Evolutionary conservation across 2,888 invertebrate genomes (phyloP).

Genomic region (Lucinisca nassula): DNA sequence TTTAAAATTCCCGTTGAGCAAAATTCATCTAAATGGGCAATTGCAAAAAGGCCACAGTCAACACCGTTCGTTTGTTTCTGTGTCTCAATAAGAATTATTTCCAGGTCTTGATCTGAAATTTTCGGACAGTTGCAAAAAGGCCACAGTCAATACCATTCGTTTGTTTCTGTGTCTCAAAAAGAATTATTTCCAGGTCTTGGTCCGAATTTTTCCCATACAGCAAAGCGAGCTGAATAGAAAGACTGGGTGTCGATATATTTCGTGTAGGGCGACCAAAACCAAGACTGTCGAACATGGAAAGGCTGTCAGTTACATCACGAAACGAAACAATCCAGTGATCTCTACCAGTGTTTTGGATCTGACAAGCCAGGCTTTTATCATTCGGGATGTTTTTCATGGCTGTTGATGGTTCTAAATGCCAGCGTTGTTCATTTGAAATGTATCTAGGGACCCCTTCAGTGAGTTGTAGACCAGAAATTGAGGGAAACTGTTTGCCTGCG

Average conservation of each 20-base stretch:
- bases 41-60: too few species aligned
- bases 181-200: neutral
- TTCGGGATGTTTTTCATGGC: neutral
- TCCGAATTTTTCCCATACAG: conserved; percentile 6
- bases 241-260: conserved; percentile 14
- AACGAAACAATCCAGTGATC: conserved; percentile 30
- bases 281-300: conserved; percentile 33
- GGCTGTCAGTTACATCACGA: neutral
- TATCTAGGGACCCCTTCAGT: neutral
- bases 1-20: neutral
- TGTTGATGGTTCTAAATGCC: neutral
- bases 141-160: conserved; percentile 20
- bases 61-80: too few species aligned
- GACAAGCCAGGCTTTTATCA: conserved; percentile 7
- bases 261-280: neutral
- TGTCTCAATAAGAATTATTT: neutral
- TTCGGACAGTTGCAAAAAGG: conserved; percentile 13
- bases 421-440: neutral
- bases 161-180: conserved; percentile 14
- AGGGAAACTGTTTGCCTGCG: neutral
- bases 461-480: neutral
- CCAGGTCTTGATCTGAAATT: neutral
- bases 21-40: conserved; percentile 1
- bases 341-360: conserved; percentile 35
- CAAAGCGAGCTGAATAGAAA: conserved; percentile 14